phyloP scores from a whole-genome alignment of 37 sponge, comb jelly and placozoan species.

The Mnemiopsis leidyi region DNA sequence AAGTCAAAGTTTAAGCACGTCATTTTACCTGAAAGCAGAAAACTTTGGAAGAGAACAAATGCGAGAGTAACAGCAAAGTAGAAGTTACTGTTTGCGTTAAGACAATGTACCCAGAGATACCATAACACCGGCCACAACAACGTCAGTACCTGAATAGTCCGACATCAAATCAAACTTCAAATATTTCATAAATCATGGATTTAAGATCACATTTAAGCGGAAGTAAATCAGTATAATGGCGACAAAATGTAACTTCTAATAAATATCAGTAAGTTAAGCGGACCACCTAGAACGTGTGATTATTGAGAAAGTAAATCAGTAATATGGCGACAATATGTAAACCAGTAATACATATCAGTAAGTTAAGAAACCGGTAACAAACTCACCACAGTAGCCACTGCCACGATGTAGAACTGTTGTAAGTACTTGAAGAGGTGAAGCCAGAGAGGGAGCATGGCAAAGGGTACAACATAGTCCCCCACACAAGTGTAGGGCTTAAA shows the following conservation, averaged over 20 bases:
- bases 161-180: no score
- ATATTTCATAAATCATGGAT: no score
- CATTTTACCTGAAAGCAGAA: conserved; percentile 29
- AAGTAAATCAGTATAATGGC: no score
- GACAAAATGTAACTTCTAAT: no score
- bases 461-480: conserved; percentile 82
- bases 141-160: conserved; percentile 1
- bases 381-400: conserved; percentile 39
- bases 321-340: no score
- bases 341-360: no score
- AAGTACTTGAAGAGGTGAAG: conserved; percentile 78
- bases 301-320: no score
- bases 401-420: conserved; percentile 16
- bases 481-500: conserved; percentile 96
- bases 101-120: conserved; percentile 94
- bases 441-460: conserved; percentile 88
- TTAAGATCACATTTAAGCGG: no score
- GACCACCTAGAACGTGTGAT: no score
- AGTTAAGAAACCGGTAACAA: no score
- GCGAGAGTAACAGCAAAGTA: conserved; percentile 89
- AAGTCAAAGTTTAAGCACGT: no score
- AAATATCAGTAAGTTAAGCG: no score
- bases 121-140: conserved; percentile 87
- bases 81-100: conserved; percentile 98
- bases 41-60: conserved; percentile 82